These are phyloP conservation scores for Athalia cordata DNA, from an alignment of 2,888 invertebrate species.

Conservation along the genomic window DNA sequence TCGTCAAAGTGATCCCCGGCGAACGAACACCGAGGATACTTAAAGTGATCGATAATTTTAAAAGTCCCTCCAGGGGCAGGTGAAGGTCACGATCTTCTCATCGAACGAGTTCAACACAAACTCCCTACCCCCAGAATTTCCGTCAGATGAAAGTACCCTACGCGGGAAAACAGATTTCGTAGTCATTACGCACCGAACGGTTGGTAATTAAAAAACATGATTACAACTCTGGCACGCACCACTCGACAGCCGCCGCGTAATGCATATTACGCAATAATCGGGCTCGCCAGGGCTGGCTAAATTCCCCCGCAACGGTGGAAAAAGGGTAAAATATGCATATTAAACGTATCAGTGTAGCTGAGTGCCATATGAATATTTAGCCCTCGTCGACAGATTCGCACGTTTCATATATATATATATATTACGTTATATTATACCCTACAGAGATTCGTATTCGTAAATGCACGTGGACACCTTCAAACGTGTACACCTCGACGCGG, in stretches of 20 bases:
- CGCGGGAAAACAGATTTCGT: slow-evolving; percentile 33
- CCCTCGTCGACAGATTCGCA: neutral
- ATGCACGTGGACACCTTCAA: neutral
- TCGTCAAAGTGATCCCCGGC: no score
- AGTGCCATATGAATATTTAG: slow-evolving; percentile 44
- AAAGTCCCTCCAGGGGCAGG: no score
- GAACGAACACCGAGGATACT: no score
- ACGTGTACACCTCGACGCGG: neutral
- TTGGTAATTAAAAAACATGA: slow-evolving; percentile 44
- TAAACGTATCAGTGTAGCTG: slow-evolving; percentile 43
- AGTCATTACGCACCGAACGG: slow-evolving; percentile 40
- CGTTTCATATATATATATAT: neutral
- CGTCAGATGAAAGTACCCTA: slow-evolving; percentile 12
- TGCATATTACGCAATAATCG: slow-evolving; percentile 42
- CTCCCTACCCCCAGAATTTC: neutral
- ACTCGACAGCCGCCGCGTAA: slow-evolving; percentile 40
- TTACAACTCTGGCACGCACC: slow-evolving; percentile 39
- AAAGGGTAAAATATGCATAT: slow-evolving; percentile 45
- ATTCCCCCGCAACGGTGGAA: slow-evolving; percentile 34
- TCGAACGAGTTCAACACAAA: slow-evolving; percentile 3
- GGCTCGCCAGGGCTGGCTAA: slow-evolving; percentile 34
- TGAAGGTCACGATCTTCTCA: slow-evolving; percentile 10
- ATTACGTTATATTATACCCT: neutral
- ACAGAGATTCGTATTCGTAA: neutral
- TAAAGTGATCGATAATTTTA: no score